phyloP scores from a whole-genome alignment of 2,113 vertebrate genomes.

The Blennius ocellaris region DNA sequence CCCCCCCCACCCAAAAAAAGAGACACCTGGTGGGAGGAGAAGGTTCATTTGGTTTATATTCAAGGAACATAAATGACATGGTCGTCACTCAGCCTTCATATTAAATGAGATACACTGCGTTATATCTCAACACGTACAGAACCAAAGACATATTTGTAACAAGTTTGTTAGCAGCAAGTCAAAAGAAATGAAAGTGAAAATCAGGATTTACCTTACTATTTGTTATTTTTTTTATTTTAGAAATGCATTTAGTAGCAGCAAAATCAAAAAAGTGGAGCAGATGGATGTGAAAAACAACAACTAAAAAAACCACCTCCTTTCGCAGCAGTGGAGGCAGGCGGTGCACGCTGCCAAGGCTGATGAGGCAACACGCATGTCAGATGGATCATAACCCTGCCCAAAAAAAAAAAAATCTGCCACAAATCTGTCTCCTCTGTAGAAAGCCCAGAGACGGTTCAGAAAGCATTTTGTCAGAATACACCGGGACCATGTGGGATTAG shows the following conservation, averaged over 20 bases:
- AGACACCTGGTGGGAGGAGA: neutral
- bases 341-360: slow-evolving; percentile 12
- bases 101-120: slow-evolving; percentile 33
- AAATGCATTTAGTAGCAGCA: slow-evolving; percentile 3
- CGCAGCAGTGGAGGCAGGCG: slow-evolving; percentile 28
- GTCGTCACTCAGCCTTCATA: slow-evolving; percentile 30
- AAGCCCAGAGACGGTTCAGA: slow-evolving; percentile 17
- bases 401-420: slow-evolving; percentile 8
- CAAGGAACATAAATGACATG: slow-evolving; percentile 29
- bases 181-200: neutral
- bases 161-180: slow-evolving; percentile 14
- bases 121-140: slow-evolving; percentile 22
- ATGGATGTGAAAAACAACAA: slow-evolving; percentile 43
- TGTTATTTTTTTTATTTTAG: slow-evolving; percentile 21
- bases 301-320: slow-evolving; percentile 39
- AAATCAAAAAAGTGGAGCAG: slow-evolving; percentile 21
- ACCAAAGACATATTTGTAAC: slow-evolving; percentile 15
- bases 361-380: slow-evolving; percentile 12
- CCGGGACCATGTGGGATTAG: slow-evolving; percentile 19
- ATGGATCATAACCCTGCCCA: slow-evolving; percentile 25
- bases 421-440: slow-evolving; percentile 33
- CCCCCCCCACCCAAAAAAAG: slow-evolving; percentile 17
- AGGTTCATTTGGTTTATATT: slow-evolving; percentile 41
- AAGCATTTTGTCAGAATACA: slow-evolving; percentile 27
- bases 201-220: slow-evolving; percentile 30